Base-by-base conservation (phyloP, 2,797 vertebrate species). In the Rhinichthys osculus region DNA sequence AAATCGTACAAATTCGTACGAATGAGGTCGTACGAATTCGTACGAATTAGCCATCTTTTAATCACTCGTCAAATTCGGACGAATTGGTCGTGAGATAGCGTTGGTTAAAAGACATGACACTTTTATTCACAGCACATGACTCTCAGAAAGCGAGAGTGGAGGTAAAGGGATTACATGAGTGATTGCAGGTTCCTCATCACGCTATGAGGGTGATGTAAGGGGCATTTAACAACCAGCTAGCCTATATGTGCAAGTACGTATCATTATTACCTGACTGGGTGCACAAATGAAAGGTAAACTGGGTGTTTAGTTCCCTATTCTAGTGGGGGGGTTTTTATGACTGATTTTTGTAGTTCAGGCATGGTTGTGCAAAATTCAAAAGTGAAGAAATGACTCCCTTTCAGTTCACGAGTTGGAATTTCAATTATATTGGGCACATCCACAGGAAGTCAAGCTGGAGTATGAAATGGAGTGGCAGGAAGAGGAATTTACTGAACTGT, bases 141-240 rank as follows among this genome's bases (percentile, higher is more conserved):
- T 27, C 27, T 27, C 27, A 27, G 27, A 27, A 27, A 27, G 27
- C 27, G 27, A 27, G 27, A 27, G 27, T 27, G 27, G 27, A 27
- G 1, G 27, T 27, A 27, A 27, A 27, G 27, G 27, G 27, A 27
- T 27, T 27, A 27, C 27, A 27, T 1, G 27, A 27, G 27, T 71
- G 70, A 81, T 35, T 57, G 57, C 40, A 47, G 44, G 64, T 81
- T 50, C 23, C 50, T 73, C 38, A 69, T 52, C 35, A 35, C 11
- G 0, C 72, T 35, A 35, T 11, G 13, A 67, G n/a, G n/a, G 59
- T 70, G 80, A 42, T 33, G n/a, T 17, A 52, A 66, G 57, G 42
- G 17, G 3, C 72, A 35, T 74, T 83, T 73, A 73, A 74, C 57
- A 83, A 21, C 27, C 35, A 33, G 57, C 73, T 38, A 27, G 27